Evolutionary conservation across 2,797 vertebrate genomes (phyloP), one percentile per base, ranked within the genome.

Genomic region (Sebastes steindachneri): DNA sequence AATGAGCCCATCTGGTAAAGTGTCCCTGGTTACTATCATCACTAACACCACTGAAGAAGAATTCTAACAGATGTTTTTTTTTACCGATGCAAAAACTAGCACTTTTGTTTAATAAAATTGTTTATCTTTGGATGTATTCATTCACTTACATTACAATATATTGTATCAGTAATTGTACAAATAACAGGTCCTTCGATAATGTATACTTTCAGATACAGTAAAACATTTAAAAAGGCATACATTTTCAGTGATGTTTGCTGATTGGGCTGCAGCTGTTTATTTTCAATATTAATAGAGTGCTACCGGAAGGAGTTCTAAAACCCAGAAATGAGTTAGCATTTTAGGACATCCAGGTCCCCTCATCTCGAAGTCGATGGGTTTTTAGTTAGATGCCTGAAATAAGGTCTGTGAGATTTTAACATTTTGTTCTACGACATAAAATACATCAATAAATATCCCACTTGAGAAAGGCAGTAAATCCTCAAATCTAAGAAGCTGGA

Each of bases 1-100:
- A 75, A 66, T 54, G 12, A 69, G 58, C n/a, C 60, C 78, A 83
- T 86, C 74, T 84, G 74, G 68, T 79, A 17, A 79, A 62, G 3
- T 53, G 17, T 72, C 72, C 51, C 74, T 65, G 74, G 59, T 73
- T 80, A 73, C 28, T 37, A 62, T 68, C 28, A 48, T 45, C 33
- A 62, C 23, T 51, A 76, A 66, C 12, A 57, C 51, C 21, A 15
- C 21, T 63, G 9, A 21, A 53, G 48, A 63, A 57, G 28, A 5
- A 31, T 68, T 67, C 62, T 41, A 29, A 68, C 25, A 69, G 71
- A 66, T 5, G 72, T 53, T 53, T 66, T 70, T 60, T 66, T 70
- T 60, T 35, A 26, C n/a, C 2, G 17, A 9, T 48, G 64, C 37
- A 65, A 45, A 28, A 48, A 4, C 53, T 21, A 14, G 23, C 23